Conservation (phyloP, 2,797 vertebrate species). For the Phrynocephalus forsythii region DNA sequence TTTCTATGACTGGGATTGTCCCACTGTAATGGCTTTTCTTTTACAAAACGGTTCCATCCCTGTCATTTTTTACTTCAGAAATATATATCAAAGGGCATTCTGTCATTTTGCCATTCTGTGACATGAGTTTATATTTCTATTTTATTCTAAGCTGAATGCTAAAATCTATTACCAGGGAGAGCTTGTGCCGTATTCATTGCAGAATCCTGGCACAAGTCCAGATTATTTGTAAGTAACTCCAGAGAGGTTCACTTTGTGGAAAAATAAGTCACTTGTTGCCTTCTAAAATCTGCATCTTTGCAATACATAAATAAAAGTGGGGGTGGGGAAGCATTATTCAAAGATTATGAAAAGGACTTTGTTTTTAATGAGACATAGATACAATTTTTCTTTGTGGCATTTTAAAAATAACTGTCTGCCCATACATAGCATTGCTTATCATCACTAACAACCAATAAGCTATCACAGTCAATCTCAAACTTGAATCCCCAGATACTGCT, state of each 20-base stretch:
- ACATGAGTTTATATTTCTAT: constrained; percentile 49
- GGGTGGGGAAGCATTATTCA: constrained; percentile 7
- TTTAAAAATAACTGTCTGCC: constrained; percentile 42
- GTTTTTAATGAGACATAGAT: background rate
- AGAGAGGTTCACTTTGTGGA: constrained; percentile 43
- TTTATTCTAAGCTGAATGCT: constrained; percentile 48
- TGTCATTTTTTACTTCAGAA: constrained; percentile 54
- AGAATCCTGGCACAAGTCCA: constrained; percentile 54
- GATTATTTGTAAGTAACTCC: constrained; percentile 59
- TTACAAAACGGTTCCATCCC: constrained; percentile 54
- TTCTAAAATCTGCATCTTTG: constrained; percentile 28
- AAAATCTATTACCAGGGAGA: constrained; percentile 49
- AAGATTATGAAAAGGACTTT: constrained; percentile 11
- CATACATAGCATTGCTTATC: constrained; percentile 29
- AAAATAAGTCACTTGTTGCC: constrained; percentile 47
- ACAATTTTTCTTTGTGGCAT: constrained; percentile 26
- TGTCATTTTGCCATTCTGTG: constrained; percentile 54
- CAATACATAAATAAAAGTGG: constrained; percentile 25
- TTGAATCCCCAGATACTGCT: no score
- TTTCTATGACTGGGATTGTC: constrained; percentile 46
- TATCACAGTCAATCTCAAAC: no score
- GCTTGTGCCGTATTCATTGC: constrained; percentile 42
- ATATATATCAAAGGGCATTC: constrained; percentile 48
- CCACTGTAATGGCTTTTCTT: constrained; percentile 52
- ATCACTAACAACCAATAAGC: constrained; percentile 11